These are phyloP conservation scores for Poeciliopsis prolifica DNA, from an alignment of 2,113 vertebrate species.

Conservation along the genomic window DNA sequence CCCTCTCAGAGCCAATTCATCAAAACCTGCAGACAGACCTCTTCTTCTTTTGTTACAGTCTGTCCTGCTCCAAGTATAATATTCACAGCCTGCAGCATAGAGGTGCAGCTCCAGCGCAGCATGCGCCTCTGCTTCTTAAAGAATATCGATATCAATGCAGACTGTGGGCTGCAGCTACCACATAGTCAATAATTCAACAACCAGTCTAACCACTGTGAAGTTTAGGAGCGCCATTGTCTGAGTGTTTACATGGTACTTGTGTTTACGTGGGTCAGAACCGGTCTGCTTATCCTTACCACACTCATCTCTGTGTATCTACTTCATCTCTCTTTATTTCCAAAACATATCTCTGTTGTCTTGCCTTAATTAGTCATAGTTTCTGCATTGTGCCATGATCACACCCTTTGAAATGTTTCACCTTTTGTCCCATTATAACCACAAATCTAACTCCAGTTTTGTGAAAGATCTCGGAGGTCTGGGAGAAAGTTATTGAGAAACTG, in stretches of 20 bases:
- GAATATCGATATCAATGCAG: constrained; percentile 48
- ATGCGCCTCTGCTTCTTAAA: constrained; percentile 39
- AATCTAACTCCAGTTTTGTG: too few species aligned
- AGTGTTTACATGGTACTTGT: background rate
- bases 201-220: constrained; percentile 37
- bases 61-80: constrained; percentile 7
- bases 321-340: background rate
- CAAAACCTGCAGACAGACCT: constrained; percentile 1
- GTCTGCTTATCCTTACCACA: background rate
- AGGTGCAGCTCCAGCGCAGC: constrained; percentile 16
- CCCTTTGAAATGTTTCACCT: too few species aligned
- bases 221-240: constrained; percentile 20
- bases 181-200: constrained; percentile 60
- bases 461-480: too few species aligned
- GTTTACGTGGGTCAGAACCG: constrained; percentile 5
- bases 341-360: background rate
- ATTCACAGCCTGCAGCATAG: constrained; percentile 20
- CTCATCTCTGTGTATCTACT: background rate
- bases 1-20: constrained; percentile 2
- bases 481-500: too few species aligned
- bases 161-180: constrained; percentile 39
- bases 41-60: background rate
- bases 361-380: background rate
- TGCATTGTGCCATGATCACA: too few species aligned
- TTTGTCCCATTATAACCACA: too few species aligned